phyloP scores from a whole-genome alignment of 2,888 invertebrate species.

The Torymus aiolomorphi region DNA sequence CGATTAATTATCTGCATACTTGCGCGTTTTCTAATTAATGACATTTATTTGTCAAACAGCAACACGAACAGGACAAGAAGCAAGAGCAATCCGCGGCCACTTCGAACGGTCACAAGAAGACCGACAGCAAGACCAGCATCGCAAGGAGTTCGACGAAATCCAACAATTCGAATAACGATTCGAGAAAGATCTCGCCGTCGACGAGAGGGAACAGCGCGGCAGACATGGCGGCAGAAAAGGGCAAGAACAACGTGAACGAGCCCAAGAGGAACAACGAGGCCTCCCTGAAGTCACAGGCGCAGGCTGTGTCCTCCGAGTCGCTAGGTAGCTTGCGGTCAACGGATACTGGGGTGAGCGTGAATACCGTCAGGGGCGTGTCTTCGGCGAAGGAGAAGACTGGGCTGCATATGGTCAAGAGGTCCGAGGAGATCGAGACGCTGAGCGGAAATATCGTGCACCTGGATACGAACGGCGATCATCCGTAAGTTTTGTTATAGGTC shows the following conservation, averaged over 20 bases:
- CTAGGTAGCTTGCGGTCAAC: slow-evolving; percentile 69
- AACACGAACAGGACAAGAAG: not conserved
- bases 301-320: slow-evolving; percentile 67
- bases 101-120: slow-evolving; percentile 28
- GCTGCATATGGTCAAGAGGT: slow-evolving; percentile 69
- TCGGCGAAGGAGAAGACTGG: slow-evolving; percentile 72
- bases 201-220: not conserved
- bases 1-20: no score
- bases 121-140: slow-evolving; percentile 22
- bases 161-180: not conserved
- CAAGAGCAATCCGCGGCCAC: slow-evolving; percentile 13
- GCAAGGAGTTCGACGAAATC: not conserved
- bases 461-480: slow-evolving; percentile 59
- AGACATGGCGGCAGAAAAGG: not conserved
- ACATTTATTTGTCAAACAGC: not conserved
- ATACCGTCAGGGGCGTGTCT: slow-evolving; percentile 71
- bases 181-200: slow-evolving; percentile 11
- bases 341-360: slow-evolving; percentile 73
- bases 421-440: slow-evolving; percentile 73
- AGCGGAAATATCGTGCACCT: slow-evolving; percentile 69
- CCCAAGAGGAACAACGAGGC: slow-evolving; percentile 26
- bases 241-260: not conserved
- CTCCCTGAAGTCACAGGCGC: slow-evolving; percentile 66
- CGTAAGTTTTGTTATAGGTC: slow-evolving; percentile 55
- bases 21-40: no score